phyloP scores from a whole-genome alignment of 1,140 invertebrate species.

The Octopus sinensis region DNA sequence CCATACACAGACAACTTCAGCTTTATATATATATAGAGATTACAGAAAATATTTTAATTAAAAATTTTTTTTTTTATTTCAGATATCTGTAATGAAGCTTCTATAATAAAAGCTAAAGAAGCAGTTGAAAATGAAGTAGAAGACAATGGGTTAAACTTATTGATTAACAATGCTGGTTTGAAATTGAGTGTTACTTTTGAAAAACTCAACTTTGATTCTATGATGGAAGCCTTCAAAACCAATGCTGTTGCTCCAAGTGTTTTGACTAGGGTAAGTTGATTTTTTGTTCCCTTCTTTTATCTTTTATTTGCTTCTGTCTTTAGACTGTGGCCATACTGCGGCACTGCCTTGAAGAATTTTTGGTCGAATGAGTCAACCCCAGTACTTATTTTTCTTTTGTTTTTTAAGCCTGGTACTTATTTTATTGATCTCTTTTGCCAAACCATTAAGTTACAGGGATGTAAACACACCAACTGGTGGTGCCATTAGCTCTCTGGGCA shows the following conservation, averaged over 20 bases:
- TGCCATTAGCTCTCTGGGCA: no score
- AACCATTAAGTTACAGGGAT: no score
- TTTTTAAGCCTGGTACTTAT: no score
- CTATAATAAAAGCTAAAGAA: constrained; percentile 6
- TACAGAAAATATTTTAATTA: neutral
- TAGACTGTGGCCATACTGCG: no score
- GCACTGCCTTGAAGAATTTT: no score
- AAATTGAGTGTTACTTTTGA: constrained; percentile 16
- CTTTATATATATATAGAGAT: no score
- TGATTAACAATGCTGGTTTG: constrained; percentile 30
- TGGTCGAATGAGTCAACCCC: no score
- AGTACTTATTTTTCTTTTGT: no score
- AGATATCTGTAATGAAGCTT: constrained; percentile 22
- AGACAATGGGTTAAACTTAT: constrained; percentile 27
- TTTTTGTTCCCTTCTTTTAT: constrained; percentile 8
- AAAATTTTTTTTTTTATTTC: constrained; percentile 8
- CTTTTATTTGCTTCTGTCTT: neutral
- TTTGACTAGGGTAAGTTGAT: constrained; percentile 22
- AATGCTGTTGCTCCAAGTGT: constrained; percentile 30
- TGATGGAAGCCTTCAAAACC: constrained; percentile 22
- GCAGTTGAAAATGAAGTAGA: constrained; percentile 15
- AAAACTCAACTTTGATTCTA: constrained; percentile 18
- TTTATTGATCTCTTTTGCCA: no score
- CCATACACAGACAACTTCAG: no score
- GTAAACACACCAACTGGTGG: no score